Evolutionary conservation across 2,797 vertebrate genomes (phyloP).

Genomic region (Chelmon rostratus): DNA sequence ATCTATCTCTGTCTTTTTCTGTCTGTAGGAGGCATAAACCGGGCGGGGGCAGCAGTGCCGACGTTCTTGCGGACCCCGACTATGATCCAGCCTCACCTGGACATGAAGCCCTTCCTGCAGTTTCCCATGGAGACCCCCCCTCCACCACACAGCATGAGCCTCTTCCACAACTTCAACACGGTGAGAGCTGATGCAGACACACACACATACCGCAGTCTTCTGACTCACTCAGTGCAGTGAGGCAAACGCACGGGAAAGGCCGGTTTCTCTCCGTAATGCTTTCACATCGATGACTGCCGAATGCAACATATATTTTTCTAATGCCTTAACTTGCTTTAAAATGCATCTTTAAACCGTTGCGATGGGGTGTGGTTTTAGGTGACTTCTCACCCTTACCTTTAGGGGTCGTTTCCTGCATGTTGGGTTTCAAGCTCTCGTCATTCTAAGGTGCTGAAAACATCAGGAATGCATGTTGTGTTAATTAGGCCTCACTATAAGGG

Average conservation of each 20-base stretch:
- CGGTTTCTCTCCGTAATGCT: background rate
- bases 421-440: no score
- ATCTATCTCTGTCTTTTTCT: slow-evolving; percentile 20
- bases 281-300: background rate
- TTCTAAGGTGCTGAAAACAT: slow-evolving; percentile 8
- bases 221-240: background rate
- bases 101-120: slow-evolving; percentile 93
- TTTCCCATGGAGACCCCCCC: slow-evolving; percentile 91
- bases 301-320: slow-evolving; percentile 1
- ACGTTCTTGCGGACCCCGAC: slow-evolving; percentile 91
- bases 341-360: background rate
- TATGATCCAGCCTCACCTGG: slow-evolving; percentile 90
- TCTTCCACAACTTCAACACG: slow-evolving; percentile 92
- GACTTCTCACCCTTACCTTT: no score
- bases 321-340: background rate
- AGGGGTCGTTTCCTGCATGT: no score
- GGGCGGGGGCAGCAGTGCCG: slow-evolving; percentile 88
- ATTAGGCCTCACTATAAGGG: background rate
- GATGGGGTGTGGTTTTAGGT: no score
- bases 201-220: slow-evolving; percentile 22
- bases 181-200: slow-evolving; percentile 82
- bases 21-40: slow-evolving; percentile 90
- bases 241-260: background rate
- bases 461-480: slow-evolving; percentile 5
- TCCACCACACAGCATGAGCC: slow-evolving; percentile 86